A percentile compares a stretch with the other conserved stretches of the same genome.
Evolutionary conservation across 2,113 vertebrate genomes (phyloP).

Genomic region (Corythaeola cristata): DNA sequence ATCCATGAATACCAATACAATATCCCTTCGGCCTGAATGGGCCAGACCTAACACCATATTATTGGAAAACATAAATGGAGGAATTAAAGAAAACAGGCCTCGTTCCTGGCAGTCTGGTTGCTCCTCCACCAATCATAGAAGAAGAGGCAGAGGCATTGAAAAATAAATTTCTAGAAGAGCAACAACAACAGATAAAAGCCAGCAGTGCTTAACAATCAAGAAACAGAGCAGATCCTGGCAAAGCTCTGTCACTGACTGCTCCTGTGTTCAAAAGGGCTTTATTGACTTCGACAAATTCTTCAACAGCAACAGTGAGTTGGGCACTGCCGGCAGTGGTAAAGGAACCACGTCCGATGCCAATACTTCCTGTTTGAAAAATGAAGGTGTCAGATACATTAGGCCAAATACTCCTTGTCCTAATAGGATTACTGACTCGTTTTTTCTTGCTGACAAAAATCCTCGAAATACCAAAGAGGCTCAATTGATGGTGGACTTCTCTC

Average conservation of each 20-base stretch:
- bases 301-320: not conserved
- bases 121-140: not conserved
- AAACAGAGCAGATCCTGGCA: not conserved
- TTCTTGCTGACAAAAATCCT: not conserved
- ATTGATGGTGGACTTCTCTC: not conserved
- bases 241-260: not conserved
- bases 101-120: not conserved
- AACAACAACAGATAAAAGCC: not conserved
- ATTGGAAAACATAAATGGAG: not conserved
- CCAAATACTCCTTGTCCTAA: not conserved
- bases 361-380: not conserved
- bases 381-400: not conserved
- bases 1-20: not conserved
- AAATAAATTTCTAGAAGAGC: not conserved
- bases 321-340: not conserved
- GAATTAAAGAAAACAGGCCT: not conserved
- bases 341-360: not conserved
- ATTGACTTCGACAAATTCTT: not conserved
- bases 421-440: not conserved
- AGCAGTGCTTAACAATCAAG: not conserved
- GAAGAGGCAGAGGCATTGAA: not conserved
- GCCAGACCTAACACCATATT: not conserved
- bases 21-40: not conserved
- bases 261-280: rapidly evolving
- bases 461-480: not conserved